Evolutionary conservation across 1,140 invertebrate genomes (phyloP).

Genomic region (Kradibia gibbosae): DNA sequence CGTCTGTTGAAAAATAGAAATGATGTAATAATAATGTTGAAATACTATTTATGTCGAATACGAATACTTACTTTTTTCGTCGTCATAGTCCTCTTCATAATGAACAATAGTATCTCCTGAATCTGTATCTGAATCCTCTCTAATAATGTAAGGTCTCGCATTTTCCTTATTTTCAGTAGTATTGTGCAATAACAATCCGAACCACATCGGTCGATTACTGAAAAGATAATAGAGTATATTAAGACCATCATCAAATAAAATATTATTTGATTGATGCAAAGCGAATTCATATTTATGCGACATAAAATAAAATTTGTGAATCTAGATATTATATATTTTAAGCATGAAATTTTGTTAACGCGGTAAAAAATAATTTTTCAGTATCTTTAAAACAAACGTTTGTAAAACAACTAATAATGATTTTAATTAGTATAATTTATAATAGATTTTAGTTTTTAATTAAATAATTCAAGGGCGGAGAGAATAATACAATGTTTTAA

Average conservation of each 20-base stretch:
- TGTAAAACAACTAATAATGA: background rate
- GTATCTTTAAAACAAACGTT: too few species aligned
- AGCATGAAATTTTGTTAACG: background rate
- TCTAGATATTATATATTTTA: background rate
- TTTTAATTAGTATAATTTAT: background rate
- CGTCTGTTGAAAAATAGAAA: too few species aligned
- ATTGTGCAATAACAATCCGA: constrained; percentile 80
- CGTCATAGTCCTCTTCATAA: constrained; percentile 85
- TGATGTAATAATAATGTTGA: too few species aligned
- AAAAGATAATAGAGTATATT: constrained; percentile 48
- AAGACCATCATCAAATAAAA: background rate
- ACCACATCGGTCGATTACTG: constrained; percentile 85
- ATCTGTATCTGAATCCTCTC: constrained; percentile 77
- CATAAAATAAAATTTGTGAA: background rate
- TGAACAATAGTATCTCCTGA: constrained; percentile 80
- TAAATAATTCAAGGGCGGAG: background rate
- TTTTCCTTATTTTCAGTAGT: constrained; percentile 90
- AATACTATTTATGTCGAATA: background rate
- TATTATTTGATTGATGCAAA: background rate
- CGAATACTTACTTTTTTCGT: constrained; percentile 74
- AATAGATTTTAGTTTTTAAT: background rate
- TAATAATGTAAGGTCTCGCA: constrained; percentile 81
- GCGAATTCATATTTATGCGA: background rate
- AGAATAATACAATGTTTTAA: background rate
- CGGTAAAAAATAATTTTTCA: too few species aligned